Evolutionary conservation across 2,797 vertebrate species (phyloP), one percentile per base, ranked within the genome.

Genomic region (Gouania willdenowi): DNA sequence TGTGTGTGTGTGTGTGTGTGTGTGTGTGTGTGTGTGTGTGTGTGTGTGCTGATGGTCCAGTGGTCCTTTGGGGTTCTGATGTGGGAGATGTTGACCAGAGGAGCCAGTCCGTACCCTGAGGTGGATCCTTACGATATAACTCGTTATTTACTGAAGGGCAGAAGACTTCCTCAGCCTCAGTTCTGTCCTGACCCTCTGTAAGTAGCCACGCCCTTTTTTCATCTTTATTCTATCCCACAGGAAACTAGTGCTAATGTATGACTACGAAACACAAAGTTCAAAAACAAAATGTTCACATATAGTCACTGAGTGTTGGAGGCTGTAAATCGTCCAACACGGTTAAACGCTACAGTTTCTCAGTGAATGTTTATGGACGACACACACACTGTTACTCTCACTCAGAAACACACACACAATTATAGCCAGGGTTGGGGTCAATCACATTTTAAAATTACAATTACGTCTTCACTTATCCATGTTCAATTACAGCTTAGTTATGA

Each of bases 11-110:
- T 14, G 13, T 3, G 13, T 14, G 14, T 14, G 14, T 13, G 14
- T 14, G 26, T 38, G n/a, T 14, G 13, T 14, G 14, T 14, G 13
- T 14, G 13, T 14, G 14, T 14, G 13, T 14, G 13, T 3, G 13
- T 14, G 14, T 14, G 14, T 13, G 14, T 14, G 26, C n/a, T n/a
- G n/a, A n/a, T 38, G 32, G 6, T 56, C 35, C 83, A 98, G 97
- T 99, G 96, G 97, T 99, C 97, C 1, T 99, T 95, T 3, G 97
- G 97, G 11, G 92, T 99, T 29, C 76, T 99, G 56, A 88, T 98
- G 71, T 99, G 97, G 97, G 97, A 99, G 83, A 87, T 99, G 88
- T 79, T 98, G 83, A 99, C 97, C 0, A 89, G 97, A 50, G 97
- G 97, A 25, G 92, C 92, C 0, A 92, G 93, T 0, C 97, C 95